Evolutionary conservation across 53 echinoderm and acorn worm genomes (phyloP), one percentile per base, ranked within the genome.

Genomic region (Echinarachnius parma): DNA sequence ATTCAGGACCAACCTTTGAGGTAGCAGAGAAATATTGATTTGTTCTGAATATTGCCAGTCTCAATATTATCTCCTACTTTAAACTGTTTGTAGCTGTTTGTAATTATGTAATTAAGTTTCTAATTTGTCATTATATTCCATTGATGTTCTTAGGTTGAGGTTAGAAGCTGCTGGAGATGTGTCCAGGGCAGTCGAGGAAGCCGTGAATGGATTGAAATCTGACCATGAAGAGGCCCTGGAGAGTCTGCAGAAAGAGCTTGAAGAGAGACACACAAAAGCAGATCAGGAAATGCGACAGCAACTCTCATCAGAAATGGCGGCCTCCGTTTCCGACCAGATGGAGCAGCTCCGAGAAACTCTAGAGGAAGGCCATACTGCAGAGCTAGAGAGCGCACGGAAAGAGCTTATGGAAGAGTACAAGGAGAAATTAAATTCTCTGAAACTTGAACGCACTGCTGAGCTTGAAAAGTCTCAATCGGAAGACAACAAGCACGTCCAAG

Each of bases 151-250:
- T n/a, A 84, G 83, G 60, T 44, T 91, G 22, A 48, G 87, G 35
- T 53, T 91, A 36, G 88, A 91, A 59, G 78, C 81, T 58, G 85
- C 78, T 13, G 80, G 59, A 10, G 98, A 98, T 26, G 62, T 84
- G 21, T 86, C 96, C 3, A 65, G 83, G 29, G 83, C 85, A 49
- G 71, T 92, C 7, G 91, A 91, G 46, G 82, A 85, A 28, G 86
- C 82, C 37, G 59, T 59, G 21, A 39, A 59, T 13, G 7, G 61
- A 13, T 36, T 60, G 31, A 61, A 61, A 28, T 22, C 45, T 21
- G 80, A 83, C 18, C 69, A 56, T 24, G 34, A 23, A 9, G 57
- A 78, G 23, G 79, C 71, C 18, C 37, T 78, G 46, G 61, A 71
- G 23, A 50, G 33, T 14, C 11, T 64, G 19, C 61, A 48, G 23